Conservation (phyloP, 2,888 invertebrate genomes). For the Stenotaenia linearis region DNA sequence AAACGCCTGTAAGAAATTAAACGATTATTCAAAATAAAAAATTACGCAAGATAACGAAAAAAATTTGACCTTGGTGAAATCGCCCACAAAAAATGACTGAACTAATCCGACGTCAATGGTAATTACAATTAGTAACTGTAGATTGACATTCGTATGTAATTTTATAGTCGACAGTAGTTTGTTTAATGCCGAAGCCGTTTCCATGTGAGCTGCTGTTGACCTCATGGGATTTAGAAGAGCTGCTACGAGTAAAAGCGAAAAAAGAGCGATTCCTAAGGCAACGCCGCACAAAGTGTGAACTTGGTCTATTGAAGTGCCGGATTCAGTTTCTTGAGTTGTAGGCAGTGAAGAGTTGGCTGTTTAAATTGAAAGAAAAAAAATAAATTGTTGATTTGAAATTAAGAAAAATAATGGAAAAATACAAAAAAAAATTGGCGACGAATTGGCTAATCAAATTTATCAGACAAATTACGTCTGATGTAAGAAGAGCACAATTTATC, state of each 20-base stretch:
- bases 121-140: slow-evolving; percentile 86
- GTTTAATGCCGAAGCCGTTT: background rate
- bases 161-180: slow-evolving; percentile 54
- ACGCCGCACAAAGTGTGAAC: background rate
- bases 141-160: slow-evolving; percentile 86
- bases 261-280: background rate
- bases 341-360: background rate
- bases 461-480: too few relatives aligned
- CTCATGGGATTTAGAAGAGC: background rate
- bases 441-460: background rate
- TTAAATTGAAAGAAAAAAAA: background rate
- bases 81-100: slow-evolving; percentile 89
- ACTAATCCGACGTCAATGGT: slow-evolving; percentile 97
- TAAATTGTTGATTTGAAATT: background rate
- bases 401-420: background rate
- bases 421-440: background rate
- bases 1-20: slow-evolving; percentile 34
- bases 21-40: too few relatives aligned
- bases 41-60: background rate
- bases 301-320: background rate
- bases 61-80: slow-evolving; percentile 49
- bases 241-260: slow-evolving; percentile 28
- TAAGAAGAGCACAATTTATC: background rate
- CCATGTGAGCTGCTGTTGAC: background rate
- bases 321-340: background rate